Conservation (phyloP, 2,113 vertebrate genomes). For the Anguilla rostrata region DNA sequence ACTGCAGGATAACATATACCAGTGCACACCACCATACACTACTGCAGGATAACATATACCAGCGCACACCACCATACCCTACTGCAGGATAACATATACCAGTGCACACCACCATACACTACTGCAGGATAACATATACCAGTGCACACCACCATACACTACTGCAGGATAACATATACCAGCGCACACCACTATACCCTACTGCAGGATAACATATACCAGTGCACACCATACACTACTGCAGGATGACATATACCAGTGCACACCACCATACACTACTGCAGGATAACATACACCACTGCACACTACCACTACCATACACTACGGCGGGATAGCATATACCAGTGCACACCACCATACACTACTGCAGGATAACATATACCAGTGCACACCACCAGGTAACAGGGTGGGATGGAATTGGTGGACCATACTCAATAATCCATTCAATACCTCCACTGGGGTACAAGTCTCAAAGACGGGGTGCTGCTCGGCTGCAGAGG, state of each 20-base stretch:
- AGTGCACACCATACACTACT: background rate
- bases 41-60: background rate
- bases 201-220: background rate
- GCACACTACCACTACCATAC: background rate
- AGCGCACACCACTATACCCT: background rate
- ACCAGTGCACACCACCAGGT: background rate
- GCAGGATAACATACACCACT: background rate
- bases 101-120: background rate
- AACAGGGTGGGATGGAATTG: no score
- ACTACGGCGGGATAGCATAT: background rate
- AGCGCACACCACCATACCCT: background rate
- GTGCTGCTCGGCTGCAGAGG: background rate
- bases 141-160: background rate
- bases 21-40: background rate
- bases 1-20: background rate
- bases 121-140: background rate
- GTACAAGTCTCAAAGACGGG: background rate
- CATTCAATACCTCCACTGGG: no score
- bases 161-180: background rate
- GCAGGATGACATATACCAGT: background rate
- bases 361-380: background rate
- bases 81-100: background rate
- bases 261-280: background rate
- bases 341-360: background rate
- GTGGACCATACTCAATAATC: no score